Evolutionary conservation across 1,140 invertebrate species (phyloP), one percentile per base, ranked within the genome.

Genomic region (Cydia strobilella): DNA sequence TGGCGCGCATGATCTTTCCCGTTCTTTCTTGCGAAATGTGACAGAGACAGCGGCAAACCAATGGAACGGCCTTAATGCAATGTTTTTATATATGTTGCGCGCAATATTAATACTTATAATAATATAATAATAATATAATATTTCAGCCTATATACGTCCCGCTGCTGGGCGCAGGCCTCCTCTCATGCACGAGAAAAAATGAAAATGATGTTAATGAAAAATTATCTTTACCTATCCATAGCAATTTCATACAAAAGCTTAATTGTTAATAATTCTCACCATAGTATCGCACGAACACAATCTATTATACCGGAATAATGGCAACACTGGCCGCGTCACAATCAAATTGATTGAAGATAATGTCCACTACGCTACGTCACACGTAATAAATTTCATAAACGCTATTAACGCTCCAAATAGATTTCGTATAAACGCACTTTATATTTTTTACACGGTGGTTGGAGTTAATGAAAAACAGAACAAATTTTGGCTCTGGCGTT

Each of bases 341-440:
- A 69, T 69, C 65, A 69, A 69, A 35, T 69, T 69, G 65, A 69
- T 35, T 69, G 65, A 7, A 69, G 65, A 10, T 69, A 69, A 69
- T 69, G 31, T 69, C 35, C 54, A 59, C 54, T 59, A 59, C 54
- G 54, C 54, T 23, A 59, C 54, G n/a, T 59, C 54, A 59, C 20
- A 59, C 54, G 54, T 23, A 59, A 23, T 59, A 59, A 23, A 59
- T 59, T 59, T 23, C 18, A 23, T 59, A 12, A 23, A 59, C 54
- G 51, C 51, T 20, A n/a, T n/a, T n/a, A 20, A 59, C 51, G 18
- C 54, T 12, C 54, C 9, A 59, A 59, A 59, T 59, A 23, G 54
- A 59, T 59, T 54, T 59, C 54, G 10, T 23, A 59, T 59, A 23
- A 20, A 59, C 20, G 18, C 0, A 18, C 5, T 59, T 59, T 59